Conservation (phyloP, 1,140 invertebrate genomes). For the Cydia fagiglandana region DNA sequence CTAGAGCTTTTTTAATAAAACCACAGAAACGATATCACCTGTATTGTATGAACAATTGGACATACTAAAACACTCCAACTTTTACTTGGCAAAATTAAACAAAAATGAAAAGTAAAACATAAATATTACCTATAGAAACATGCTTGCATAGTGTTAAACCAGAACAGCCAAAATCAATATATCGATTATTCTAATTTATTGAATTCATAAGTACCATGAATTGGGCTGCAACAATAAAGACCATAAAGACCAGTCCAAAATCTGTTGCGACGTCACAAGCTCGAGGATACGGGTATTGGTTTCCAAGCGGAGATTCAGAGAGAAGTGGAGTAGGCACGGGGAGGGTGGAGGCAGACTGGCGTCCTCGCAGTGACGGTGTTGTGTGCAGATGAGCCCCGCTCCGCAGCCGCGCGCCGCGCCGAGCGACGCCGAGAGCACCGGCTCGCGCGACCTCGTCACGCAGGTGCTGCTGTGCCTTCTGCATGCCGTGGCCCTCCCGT, state of each 20-base stretch:
- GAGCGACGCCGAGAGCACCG: constrained; percentile 76
- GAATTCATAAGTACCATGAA: constrained; percentile 32
- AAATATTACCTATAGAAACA: not conserved
- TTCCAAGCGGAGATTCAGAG: constrained; percentile 68
- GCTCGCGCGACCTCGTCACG: constrained; percentile 80
- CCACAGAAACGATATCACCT: not conserved
- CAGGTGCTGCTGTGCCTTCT: constrained; percentile 72
- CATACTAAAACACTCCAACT: not conserved
- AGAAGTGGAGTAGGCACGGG: constrained; percentile 70
- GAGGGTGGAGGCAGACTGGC: constrained; percentile 58
- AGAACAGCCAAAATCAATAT: constrained; percentile 31
- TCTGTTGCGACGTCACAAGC: not conserved
- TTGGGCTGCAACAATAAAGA: constrained; percentile 3
- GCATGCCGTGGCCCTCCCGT: constrained; percentile 57
- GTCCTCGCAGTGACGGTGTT: constrained; percentile 73
- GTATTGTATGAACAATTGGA: not conserved
- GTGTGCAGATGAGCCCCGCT: constrained; percentile 81
- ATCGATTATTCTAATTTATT: constrained; percentile 14
- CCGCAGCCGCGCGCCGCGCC: constrained; percentile 81
- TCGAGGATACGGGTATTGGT: constrained; percentile 20
- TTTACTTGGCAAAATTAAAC: not conserved
- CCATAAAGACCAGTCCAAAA: not conserved
- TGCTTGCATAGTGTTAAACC: constrained; percentile 25
- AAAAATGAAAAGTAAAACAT: not conserved
- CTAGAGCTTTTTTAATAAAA: not conserved